These are phyloP conservation scores for Odontomyia ornata DNA, from an alignment of 2,888 invertebrate genomes.

Conservation along the genomic window DNA sequence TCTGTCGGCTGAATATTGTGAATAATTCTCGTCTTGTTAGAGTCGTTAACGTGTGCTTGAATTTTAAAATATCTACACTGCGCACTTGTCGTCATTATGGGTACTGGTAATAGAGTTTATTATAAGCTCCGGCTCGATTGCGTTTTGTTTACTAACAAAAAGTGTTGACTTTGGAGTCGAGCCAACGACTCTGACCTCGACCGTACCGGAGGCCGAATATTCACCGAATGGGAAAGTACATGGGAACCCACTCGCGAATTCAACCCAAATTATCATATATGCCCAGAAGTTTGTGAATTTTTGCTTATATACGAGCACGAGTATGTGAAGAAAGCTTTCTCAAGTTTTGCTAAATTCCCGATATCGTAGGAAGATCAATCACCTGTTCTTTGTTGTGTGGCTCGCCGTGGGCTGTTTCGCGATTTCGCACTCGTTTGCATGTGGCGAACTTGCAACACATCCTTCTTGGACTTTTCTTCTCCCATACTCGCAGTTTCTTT, in stretches of 20 bases:
- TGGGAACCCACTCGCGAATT: neutral
- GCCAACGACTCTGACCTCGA: neutral
- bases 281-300: neutral
- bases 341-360: neutral
- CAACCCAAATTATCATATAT: neutral
- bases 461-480: neutral
- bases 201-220: neutral
- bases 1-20: neutral
- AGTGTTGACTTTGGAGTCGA: neutral
- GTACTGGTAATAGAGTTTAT: neutral
- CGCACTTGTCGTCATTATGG: neutral
- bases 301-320: neutral
- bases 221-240: neutral
- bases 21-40: neutral
- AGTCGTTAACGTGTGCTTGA: conserved; percentile 9
- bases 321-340: neutral
- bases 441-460: neutral
- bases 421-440: neutral
- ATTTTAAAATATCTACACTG: neutral
- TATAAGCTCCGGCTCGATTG: neutral
- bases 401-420: neutral
- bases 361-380: conserved; percentile 19
- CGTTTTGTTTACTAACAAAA: conserved; percentile 36
- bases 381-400: neutral
- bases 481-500: neutral